Base-by-base conservation (phyloP, 2,888 invertebrate species). In the Neoascia interrupta region DNA sequence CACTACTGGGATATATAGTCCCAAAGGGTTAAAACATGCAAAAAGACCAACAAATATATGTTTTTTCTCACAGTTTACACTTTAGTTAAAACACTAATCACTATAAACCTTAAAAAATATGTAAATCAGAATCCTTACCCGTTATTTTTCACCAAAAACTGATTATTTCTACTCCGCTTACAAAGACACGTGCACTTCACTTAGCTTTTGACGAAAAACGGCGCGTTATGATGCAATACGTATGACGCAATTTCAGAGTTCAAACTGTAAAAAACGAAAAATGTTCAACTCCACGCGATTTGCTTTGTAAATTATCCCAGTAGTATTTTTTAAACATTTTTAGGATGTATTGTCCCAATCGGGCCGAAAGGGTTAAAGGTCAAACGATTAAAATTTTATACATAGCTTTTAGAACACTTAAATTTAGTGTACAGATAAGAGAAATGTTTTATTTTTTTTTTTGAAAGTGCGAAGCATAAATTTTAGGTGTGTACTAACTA, bases 271-370 rank as follows among this genome's bases (percentile, higher is more conserved):
- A 51, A 31, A 51, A 31, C 31, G 34, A 34, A 34, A 51, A 51
- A 34, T 18, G 8, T 8, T 11, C 34, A 51, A 23, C 23, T 45
- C 6, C 45, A 45, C n/a, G 49, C 11, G 19, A 51, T 51, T 51
- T 51, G 5, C 28, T 31, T 51, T 6, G n/a, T 51, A 51, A 31
- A 51, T 51, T 51, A n/a, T 13, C 49, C 49, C 34, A 34, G 49
- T 49, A 21, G 23, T 36, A 53, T 53, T 53, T 53, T 53, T 21
- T 2, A 53, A 53, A 37, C n/a, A 15, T 37, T 36, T 21, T 53
- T 53, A 37, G 53, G 37, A 36, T 53, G 37, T 37, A 53, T 53
- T 53, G 21, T 53, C 53, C 53, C 37, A 37, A 53, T 53, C 53
- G 53, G 53, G 11, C 37, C 51, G 37, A 37, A 53, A 23, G 47